These are phyloP conservation scores for Cyclophora punctaria DNA, from an alignment of 2,888 invertebrate species.

Conservation along the genomic window DNA sequence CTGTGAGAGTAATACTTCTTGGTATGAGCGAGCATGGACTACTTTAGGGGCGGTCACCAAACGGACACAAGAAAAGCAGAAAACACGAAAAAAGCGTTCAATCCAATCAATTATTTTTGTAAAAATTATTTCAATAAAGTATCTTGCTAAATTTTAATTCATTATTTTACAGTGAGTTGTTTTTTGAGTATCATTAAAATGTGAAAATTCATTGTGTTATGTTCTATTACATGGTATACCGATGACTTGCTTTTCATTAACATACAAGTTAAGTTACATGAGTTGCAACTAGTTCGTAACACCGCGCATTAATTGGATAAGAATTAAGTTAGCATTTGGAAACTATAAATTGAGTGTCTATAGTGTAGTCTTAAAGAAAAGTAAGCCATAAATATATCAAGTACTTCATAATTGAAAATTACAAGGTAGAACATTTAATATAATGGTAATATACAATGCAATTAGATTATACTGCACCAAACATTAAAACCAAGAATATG, in stretches of 20 bases:
- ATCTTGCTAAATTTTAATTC: constrained; percentile 41
- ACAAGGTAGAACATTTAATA: constrained; percentile 52
- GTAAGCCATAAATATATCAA: constrained; percentile 49
- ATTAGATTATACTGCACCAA: constrained; percentile 72
- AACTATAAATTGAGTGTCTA: no score
- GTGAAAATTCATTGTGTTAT: constrained; percentile 35
- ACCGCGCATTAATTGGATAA: no score
- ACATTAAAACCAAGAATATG: constrained; percentile 68
- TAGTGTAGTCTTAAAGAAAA: constrained; percentile 12
- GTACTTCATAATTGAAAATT: constrained; percentile 44
- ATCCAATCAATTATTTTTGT: constrained; percentile 70
- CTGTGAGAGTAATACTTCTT: constrained; percentile 60
- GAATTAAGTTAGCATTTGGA: no score
- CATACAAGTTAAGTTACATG: not conserved
- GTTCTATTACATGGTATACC: constrained; percentile 29
- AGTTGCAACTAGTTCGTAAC: no score
- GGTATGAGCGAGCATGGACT: constrained; percentile 74
- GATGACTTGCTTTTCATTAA: constrained; percentile 40
- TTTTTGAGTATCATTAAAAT: constrained; percentile 68
- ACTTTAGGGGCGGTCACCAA: constrained; percentile 74
- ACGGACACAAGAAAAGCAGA: constrained; percentile 78
- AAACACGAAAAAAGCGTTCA: constrained; percentile 77
- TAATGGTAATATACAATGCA: constrained; percentile 72
- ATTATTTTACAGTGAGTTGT: constrained; percentile 64
- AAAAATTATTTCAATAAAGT: constrained; percentile 60